Base-by-base conservation (phyloP, 1,140 invertebrate genomes). In the Sarcophaga peregrina region DNA sequence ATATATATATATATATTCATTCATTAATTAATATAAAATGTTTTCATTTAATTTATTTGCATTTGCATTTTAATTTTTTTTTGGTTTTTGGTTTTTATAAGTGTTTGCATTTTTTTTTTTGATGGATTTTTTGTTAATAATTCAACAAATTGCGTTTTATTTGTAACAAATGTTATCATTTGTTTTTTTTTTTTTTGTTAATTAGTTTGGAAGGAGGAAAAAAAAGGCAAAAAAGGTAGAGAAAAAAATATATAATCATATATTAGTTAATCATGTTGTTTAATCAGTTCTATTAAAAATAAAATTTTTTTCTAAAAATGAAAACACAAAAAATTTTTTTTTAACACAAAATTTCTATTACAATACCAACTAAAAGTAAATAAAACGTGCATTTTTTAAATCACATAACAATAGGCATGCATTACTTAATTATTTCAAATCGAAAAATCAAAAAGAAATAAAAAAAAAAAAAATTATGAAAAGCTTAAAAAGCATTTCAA, bases 261-360 rank as follows among this genome's bases (percentile, higher is more conserved):
- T 50, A 78, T 78, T 78, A 78, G 75, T 78, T 78, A 25, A 25
- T 72, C 62, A 50, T 78, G 47, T 25, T 50, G 17, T 78, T 73
- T n/a, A 75, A 13, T 46, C 45, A 52, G 50, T 7, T 52, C 10
- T 50, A 50, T 25, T 78, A 0, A 47, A 17, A 52, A 52, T 9
- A 7, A 78, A 78, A 46, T 52, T 78, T 74, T 0, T 7, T 72
- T 72, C 20, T 25, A 7, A 11, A 62, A 62, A 62, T 10, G 15
- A 62, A 62, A 62, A 7, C 0, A 7, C 9, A 25, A 25, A 25
- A 73, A 73, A 25, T 73, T n/a, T n/a, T n/a, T n/a, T n/a, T n/a
- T n/a, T 74, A 48, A 46, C 5, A 48, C 8, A 8, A 48, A 13
- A 76, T 48, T 17, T 47, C 46, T 47, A 72, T 45, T 73, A 73